Percentiles rank a stretch among this genome's conserved stretches.
Evolutionary conservation across 1,140 invertebrate species (phyloP).

Genomic region (Acromyrmex echinatior): DNA sequence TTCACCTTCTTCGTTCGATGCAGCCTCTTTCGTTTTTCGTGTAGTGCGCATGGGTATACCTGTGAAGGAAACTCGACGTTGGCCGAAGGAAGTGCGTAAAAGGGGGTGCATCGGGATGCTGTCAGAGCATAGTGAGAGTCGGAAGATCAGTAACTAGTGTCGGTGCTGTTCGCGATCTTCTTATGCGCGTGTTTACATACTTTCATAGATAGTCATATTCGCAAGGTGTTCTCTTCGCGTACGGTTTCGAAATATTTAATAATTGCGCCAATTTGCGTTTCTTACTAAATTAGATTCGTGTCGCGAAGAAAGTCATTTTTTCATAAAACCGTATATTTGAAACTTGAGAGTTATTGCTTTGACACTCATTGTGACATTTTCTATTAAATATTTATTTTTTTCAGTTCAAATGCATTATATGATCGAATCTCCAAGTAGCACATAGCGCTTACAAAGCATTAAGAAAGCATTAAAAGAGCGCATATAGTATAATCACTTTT

Average conservation of each 20-base stretch:
- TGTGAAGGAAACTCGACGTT: slow-evolving; percentile 75
- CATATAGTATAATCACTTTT: too few species aligned
- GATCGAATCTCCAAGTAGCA: not conserved
- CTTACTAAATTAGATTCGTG: not conserved
- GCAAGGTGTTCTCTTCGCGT: not conserved
- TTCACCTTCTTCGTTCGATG: slow-evolving; percentile 74
- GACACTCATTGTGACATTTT: not conserved
- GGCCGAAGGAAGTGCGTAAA: slow-evolving; percentile 72
- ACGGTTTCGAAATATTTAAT: not conserved
- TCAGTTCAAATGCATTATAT: not conserved
- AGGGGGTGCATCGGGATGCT: slow-evolving; percentile 75
- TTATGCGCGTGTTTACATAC: slow-evolving; percentile 26
- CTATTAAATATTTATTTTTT: not conserved
- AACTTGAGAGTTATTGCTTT: not conserved
- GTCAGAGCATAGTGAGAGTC: slow-evolving; percentile 58
- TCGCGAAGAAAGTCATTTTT: not conserved
- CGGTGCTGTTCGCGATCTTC: slow-evolving; percentile 54
- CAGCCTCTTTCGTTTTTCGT: slow-evolving; percentile 77
- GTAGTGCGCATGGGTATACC: slow-evolving; percentile 82
- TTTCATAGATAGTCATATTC: slow-evolving; percentile 10
- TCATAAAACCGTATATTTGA: not conserved
- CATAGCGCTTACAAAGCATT: too few species aligned
- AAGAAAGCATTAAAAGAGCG: too few species aligned
- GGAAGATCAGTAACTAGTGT: slow-evolving; percentile 65
- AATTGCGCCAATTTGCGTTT: not conserved